phyloP scores from a whole-genome alignment of 2,113 vertebrate genomes.

The Xiphophorus hellerii region DNA sequence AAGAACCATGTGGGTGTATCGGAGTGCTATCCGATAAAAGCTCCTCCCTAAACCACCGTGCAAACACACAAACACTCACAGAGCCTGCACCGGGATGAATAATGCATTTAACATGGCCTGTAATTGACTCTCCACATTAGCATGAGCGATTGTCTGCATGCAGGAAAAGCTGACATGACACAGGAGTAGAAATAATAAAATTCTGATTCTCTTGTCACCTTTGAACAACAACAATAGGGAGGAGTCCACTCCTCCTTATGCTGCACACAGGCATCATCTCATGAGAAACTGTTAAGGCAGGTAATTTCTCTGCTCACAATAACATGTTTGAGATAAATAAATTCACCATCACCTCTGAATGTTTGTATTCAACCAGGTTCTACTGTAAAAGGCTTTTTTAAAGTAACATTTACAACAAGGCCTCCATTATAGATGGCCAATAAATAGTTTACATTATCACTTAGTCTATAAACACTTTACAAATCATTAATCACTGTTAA shows the following conservation, averaged over 20 bases:
- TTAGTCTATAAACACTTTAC: too few species aligned
- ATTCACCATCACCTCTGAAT: too few species aligned
- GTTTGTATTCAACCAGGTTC: too few species aligned
- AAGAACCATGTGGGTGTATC: constrained; percentile 15
- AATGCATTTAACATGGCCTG: constrained; percentile 47
- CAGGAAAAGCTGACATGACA: constrained; percentile 31
- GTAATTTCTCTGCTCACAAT: too few species aligned
- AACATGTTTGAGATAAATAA: too few species aligned
- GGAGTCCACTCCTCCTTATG: constrained; percentile 17
- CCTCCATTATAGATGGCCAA: too few species aligned
- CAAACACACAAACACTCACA: constrained; percentile 3
- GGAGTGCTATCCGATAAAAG: background rate
- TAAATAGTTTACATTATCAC: too few species aligned
- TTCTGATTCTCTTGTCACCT: constrained; percentile 22
- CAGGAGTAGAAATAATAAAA: constrained; percentile 34
- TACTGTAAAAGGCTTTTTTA: too few species aligned
- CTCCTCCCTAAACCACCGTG: constrained; percentile 6
- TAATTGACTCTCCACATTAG: constrained; percentile 56
- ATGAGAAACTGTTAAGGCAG: too few species aligned
- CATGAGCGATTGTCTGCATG: constrained; percentile 48
- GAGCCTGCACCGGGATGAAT: constrained; percentile 47
- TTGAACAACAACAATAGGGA: constrained; percentile 10
- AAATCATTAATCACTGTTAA: too few species aligned
- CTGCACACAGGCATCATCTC: too few species aligned
- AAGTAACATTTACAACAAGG: too few species aligned